Conservation (phyloP, 2,797 vertebrate genomes). For the Bradypodion ventrale region DNA sequence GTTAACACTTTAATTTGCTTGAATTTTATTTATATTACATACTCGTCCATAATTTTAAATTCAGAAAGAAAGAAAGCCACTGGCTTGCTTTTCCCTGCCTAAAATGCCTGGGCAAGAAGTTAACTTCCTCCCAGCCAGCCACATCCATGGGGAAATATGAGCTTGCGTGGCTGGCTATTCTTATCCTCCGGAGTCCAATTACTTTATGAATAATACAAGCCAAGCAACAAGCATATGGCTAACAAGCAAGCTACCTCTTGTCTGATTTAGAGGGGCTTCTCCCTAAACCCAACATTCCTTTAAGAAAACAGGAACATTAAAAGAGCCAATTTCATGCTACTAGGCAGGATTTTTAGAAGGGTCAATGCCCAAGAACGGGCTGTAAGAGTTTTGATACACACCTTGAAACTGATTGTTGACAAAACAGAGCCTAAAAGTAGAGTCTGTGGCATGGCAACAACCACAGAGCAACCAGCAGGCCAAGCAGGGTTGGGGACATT, state of each 20-base stretch:
- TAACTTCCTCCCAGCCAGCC: conserved; percentile 36
- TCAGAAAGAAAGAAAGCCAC: too few relatives aligned
- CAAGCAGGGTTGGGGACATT: too few relatives aligned
- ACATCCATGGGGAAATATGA: conserved; percentile 47
- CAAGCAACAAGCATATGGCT: conserved; percentile 24
- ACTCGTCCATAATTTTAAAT: too few relatives aligned
- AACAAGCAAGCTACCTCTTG: conserved; percentile 27
- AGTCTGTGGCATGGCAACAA: neutral
- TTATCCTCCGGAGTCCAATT: conserved; percentile 55
- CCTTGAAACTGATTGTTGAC: neutral
- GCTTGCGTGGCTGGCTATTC: conserved; percentile 44
- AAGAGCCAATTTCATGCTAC: too few relatives aligned
- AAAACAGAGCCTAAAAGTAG: neutral
- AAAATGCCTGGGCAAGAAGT: conserved; percentile 18
- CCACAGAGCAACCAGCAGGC: too few relatives aligned
- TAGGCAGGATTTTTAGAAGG: neutral
- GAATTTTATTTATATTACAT: too few relatives aligned
- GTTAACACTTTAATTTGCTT: too few relatives aligned
- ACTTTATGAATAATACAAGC: conserved; percentile 66
- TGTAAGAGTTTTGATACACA: neutral
- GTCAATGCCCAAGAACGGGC: neutral
- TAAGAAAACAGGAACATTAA: neutral
- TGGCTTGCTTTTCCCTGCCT: neutral
- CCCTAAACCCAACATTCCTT: neutral
- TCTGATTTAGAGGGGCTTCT: neutral